These are phyloP conservation scores for Drosophila crucigera DNA, from an alignment of 2,888 invertebrate species.

Conservation along the genomic window DNA sequence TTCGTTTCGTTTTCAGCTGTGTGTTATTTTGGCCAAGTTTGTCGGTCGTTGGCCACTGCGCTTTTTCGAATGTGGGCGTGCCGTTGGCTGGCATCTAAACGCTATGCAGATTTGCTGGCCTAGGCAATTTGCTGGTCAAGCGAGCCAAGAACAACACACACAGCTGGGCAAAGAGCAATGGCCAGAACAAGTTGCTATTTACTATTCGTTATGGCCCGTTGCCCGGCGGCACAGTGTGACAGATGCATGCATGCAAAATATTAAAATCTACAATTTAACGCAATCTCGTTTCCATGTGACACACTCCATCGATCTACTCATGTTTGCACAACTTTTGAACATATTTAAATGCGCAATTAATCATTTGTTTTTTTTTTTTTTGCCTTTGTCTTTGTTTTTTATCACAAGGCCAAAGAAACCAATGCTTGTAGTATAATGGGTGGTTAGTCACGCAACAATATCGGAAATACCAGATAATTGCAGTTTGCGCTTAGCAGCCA, in stretches of 20 bases:
- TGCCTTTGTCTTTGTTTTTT: conserved; percentile 3
- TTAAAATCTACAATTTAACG: not conserved
- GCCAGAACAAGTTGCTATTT: conserved; percentile 41
- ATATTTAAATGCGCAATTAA: conserved; percentile 51
- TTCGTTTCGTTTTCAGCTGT: conserved; percentile 14
- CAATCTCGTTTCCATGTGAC: conserved; percentile 13
- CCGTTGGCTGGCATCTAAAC: conserved; percentile 11
- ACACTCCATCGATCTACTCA: conserved; percentile 20
- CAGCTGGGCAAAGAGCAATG: conserved; percentile 32
- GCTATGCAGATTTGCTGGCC: conserved; percentile 30
- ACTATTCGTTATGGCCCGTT: conserved; percentile 2
- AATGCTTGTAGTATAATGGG: not conserved
- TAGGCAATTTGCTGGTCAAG: not conserved
- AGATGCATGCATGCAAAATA: conserved; percentile 11
- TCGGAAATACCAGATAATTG: conserved; percentile 2
- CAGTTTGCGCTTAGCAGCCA: not conserved
- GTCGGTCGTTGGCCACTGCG: conserved; percentile 32
- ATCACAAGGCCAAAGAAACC: conserved; percentile 42
- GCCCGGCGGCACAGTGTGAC: conserved; percentile 41
- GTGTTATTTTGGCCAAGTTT: conserved; percentile 28
- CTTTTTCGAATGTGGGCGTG: conserved; percentile 7
- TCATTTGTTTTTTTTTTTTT: conserved; percentile 16
- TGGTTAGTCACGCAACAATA: not conserved
- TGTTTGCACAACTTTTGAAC: conserved; percentile 22
- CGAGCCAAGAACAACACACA: conserved; percentile 48